Evolutionary conservation across 1,140 invertebrate species (phyloP), one percentile per base, ranked within the genome.

Genomic region (Hetaerina americana): DNA sequence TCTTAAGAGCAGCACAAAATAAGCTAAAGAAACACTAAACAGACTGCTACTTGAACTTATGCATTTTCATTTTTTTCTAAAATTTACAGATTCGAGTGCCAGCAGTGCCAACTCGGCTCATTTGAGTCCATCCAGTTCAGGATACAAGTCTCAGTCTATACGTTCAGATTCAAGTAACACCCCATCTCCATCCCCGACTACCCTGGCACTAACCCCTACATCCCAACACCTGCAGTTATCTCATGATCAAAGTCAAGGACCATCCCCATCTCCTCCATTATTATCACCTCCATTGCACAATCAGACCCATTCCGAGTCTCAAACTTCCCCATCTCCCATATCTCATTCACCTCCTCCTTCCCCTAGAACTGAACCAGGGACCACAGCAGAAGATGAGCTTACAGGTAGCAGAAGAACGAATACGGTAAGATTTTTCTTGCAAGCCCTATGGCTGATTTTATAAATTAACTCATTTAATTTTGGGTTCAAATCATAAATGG

Each of bases 51-150:
- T n/a, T n/a, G n/a, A n/a, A n/a, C n/a, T n/a, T n/a, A n/a, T n/a
- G n/a, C n/a, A n/a, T n/a, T n/a, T n/a, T n/a, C n/a, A n/a, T n/a
- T n/a, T n/a, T n/a, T n/a, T n/a, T n/a, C n/a, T n/a, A n/a, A 18
- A 68, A 22, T 27, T 70, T n/a, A 0, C 75, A 87, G 88, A 90
- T 82, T 89, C 88, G 66, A 85, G 85, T 69, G 75, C 76, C 8
- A 87, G 87, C 72, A 90, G 87, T 81, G 84, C 85, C 73, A 87
- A 88, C 72, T 87, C 88, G 15, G 88, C 87, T 82, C 85, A 91
- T 0, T 81, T 93, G 66, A 92, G 90, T 75, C 91, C 92, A 0
- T 91, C 90, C 26, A 92, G 90, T 77, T 92, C 89, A 26, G 91
- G 91, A 31, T 93, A 91, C 83, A 92, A 92, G 79, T 81, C 88